Conservation (phyloP, 2,797 vertebrate species). For the Micropoecilia bifurca region DNA sequence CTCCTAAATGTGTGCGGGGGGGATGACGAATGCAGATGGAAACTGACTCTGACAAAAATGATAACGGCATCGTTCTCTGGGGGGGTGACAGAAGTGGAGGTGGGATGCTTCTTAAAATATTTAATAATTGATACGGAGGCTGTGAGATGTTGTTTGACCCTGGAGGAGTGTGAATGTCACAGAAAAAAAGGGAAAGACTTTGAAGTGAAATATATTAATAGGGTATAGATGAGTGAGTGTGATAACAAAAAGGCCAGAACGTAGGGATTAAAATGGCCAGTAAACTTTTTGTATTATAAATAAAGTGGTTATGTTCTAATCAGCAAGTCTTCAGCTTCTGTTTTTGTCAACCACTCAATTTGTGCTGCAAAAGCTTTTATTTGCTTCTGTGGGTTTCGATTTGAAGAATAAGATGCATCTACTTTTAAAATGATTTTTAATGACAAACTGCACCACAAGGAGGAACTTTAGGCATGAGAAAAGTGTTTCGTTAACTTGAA, state of each 20-base stretch:
- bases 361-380: background rate
- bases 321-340: background rate
- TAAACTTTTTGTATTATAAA: slow-evolving; percentile 76
- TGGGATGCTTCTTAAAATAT: slow-evolving; percentile 99
- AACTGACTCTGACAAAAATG: slow-evolving; percentile 99
- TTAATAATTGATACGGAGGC: slow-evolving; percentile 99
- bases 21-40: slow-evolving; percentile 99
- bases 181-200: slow-evolving; percentile 97
- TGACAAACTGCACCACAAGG: background rate
- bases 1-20: slow-evolving; percentile 94
- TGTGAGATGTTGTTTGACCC: slow-evolving; percentile 99
- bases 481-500: background rate
- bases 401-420: background rate
- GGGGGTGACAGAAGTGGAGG: slow-evolving; percentile 93
- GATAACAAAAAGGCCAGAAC: slow-evolving; percentile 36
- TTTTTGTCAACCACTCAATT: background rate
- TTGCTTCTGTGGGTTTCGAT: background rate
- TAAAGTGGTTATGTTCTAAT: background rate
- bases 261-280: slow-evolving; percentile 83
- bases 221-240: slow-evolving; percentile 16
- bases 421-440: background rate
- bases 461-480: background rate
- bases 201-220: slow-evolving; percentile 89
- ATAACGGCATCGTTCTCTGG: slow-evolving; percentile 99
- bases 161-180: slow-evolving; percentile 99